phyloP scores from a whole-genome alignment of 2,888 invertebrate species.

The Drosophila bunnanda region DNA sequence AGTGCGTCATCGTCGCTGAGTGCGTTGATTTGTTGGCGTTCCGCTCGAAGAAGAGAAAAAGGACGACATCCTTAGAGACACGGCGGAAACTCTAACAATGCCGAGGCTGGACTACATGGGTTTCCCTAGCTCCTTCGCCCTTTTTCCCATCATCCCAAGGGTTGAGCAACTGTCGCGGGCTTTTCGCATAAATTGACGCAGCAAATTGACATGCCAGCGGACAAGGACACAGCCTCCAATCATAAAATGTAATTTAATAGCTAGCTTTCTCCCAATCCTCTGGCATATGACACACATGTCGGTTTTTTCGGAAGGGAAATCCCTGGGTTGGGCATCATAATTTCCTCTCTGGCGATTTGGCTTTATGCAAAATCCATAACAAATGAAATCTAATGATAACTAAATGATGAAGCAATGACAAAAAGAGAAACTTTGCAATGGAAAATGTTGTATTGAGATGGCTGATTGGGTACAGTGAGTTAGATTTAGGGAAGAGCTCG shows the following conservation, averaged over 20 bases:
- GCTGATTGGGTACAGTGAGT: background rate
- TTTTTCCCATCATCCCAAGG: conserved; percentile 33
- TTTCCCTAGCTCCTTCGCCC: background rate
- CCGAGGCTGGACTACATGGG: conserved; percentile 3
- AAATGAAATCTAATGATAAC: conserved; percentile 47
- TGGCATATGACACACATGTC: conserved; percentile 38
- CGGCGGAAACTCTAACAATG: conserved; percentile 15
- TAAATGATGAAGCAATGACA: conserved; percentile 14
- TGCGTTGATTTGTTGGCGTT: conserved; percentile 59
- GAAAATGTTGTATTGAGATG: background rate
- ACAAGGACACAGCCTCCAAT: conserved; percentile 51
- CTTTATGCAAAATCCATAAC: conserved; percentile 56
- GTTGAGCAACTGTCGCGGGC: conserved; percentile 59
- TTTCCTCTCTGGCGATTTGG: conserved; percentile 35
- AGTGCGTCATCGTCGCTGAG: conserved; percentile 50
- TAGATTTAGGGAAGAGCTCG: too few relatives aligned
- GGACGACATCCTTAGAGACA: conserved; percentile 13
- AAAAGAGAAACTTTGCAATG: conserved; percentile 10
- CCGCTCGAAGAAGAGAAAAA: conserved; percentile 9
- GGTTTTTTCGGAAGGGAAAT: conserved; percentile 14
- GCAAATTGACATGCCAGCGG: conserved; percentile 63
- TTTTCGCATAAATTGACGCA: conserved; percentile 71
- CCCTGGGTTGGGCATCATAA: conserved; percentile 48
- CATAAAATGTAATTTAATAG: conserved; percentile 73
- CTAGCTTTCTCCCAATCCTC: background rate